phyloP scores from a whole-genome alignment of 2,797 vertebrate genomes.

The Mus minutoides region DNA sequence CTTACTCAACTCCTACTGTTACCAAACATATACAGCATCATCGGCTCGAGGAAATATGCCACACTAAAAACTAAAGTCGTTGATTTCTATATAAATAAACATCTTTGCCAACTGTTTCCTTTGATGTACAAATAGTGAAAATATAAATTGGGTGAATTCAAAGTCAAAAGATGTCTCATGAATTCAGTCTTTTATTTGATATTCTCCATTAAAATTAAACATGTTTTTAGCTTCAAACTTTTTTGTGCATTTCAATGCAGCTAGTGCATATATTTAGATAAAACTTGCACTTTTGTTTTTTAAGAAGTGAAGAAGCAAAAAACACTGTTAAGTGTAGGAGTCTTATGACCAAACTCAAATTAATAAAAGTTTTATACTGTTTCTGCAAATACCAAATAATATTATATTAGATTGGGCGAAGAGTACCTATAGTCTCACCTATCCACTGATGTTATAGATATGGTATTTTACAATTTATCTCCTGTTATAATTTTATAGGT shows the following conservation, averaged over 20 bases:
- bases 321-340: constrained; percentile 14
- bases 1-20: constrained; percentile 54
- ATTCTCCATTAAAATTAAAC: constrained; percentile 62
- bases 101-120: constrained; percentile 44
- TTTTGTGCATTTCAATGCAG: constrained; percentile 36
- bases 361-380: constrained; percentile 3
- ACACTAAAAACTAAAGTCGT: constrained; percentile 42
- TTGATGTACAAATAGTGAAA: constrained; percentile 46
- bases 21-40: constrained; percentile 18
- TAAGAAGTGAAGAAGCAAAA: not conserved
- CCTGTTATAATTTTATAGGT: constrained; percentile 24
- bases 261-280: constrained; percentile 40
- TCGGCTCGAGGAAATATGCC: constrained; percentile 12
- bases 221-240: constrained; percentile 43
- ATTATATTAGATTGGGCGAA: constrained; percentile 9
- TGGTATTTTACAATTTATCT: not conserved
- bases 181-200: constrained; percentile 68
- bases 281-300: constrained; percentile 39
- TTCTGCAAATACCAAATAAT: not conserved
- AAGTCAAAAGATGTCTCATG: constrained; percentile 36
- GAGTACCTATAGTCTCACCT: constrained; percentile 1
- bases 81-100: constrained; percentile 55
- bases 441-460: not conserved
- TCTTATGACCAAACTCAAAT: not conserved
- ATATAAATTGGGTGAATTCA: constrained; percentile 37